Base-by-base conservation (phyloP, 2,888 invertebrate species). In the Allophyes oxyacanthae region DNA sequence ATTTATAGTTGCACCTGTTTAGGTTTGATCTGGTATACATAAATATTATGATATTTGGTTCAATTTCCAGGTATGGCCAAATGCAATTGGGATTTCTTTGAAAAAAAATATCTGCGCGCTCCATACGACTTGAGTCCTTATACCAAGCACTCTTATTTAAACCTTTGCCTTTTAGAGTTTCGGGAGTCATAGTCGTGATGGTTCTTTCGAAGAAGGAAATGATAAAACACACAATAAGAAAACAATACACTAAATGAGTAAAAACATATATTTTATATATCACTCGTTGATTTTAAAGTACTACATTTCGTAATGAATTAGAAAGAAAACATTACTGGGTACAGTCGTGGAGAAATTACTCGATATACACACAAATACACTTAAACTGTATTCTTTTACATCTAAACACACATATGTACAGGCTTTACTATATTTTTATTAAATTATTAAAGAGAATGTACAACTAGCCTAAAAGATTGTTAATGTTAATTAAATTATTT, bases 201-300 rank as follows among this genome's bases (percentile, higher is more conserved):
- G 6, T 28, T 28, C 3, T 28, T 8, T 8, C n/a, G n/a, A n/a
- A 32, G 3, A 32, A 32, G 32, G 36, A 2, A 9, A 36, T 8
- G 0, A 20, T 5, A 1, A n/a, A 32, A 15, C 5, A 37, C 4
- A 20, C 4, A 15, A 43, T 3, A 56, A 68, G 51, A 75, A 83
- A 89, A 88, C 82, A 75, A 82, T 79, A 77, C 66, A 64, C 73
- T 86, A 90, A 91, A 91, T 92, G 91, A 92, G 92, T 93, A 93
- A 88, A 93, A 93, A 93, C 93, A 93, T 93, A 92, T 93, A 92
- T 92, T 92, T 89, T 86, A 91, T 92, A 92, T 93, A 92, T 76
- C 76, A 76, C 74, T 76, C 74, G 73, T 65, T 59, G 74, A 84
- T 80, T 86, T 86, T 83, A 85, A 82, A 78, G 82, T 80, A 82